Conservation (phyloP, 2,113 vertebrate genomes). For the Mobula hypostoma region DNA sequence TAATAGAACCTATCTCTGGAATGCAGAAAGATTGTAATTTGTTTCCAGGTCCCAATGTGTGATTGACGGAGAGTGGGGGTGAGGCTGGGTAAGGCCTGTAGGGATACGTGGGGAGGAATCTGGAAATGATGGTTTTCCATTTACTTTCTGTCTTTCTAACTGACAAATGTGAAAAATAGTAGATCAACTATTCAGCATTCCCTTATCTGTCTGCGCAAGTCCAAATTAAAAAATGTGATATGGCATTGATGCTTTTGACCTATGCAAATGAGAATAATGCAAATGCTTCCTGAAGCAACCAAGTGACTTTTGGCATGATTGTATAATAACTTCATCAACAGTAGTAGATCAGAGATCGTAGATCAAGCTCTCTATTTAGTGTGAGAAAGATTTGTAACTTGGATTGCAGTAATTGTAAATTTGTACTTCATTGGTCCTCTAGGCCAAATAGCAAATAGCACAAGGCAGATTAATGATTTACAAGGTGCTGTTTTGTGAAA, state of each 20-base stretch:
- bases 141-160: no score
- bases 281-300: background rate
- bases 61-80: no score
- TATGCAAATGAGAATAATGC: background rate
- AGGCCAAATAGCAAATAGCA: background rate
- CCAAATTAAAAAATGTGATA: background rate
- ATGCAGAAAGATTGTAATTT: no score
- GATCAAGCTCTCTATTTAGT: background rate
- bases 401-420: background rate
- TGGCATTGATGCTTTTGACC: background rate
- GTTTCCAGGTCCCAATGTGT: no score
- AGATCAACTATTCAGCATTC: background rate
- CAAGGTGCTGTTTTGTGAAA: no score
- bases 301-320: background rate
- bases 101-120: no score
- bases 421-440: background rate
- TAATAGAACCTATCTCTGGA: no score
- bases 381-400: background rate
- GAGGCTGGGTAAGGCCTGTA: no score
- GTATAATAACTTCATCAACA: background rate
- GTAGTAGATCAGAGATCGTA: background rate
- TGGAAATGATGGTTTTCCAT: no score
- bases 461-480: no score
- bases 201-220: background rate
- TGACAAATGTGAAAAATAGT: background rate